phyloP scores from a whole-genome alignment of 2,797 vertebrate genomes.

The Moxostoma hubbsi region DNA sequence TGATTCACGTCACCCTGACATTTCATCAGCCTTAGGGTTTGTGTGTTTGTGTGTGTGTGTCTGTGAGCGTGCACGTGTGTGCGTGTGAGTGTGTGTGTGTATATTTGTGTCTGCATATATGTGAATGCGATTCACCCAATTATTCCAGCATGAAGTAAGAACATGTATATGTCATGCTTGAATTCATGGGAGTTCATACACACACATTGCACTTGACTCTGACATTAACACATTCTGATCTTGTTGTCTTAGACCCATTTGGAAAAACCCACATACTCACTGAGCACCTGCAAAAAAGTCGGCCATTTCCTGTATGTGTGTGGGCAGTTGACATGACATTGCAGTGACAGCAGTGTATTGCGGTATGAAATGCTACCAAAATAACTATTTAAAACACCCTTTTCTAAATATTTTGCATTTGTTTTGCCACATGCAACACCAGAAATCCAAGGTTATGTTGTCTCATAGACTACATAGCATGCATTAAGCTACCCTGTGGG shows the following conservation, averaged over 20 bases:
- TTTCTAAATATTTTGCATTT: no score
- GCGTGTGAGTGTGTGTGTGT: no score
- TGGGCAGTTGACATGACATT: not conserved
- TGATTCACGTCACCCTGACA: conserved; percentile 58
- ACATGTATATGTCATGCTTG: conserved; percentile 15
- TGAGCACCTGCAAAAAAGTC: conserved; percentile 6
- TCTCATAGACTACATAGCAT: no score
- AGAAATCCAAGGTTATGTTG: no score
- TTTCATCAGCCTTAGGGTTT: conserved; percentile 40
- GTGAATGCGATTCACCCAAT: conserved; percentile 28
- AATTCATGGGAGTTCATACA: conserved; percentile 30
- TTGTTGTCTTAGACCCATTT: conserved; percentile 43
- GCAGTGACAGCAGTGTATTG: not conserved
- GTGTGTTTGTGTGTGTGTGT: conserved; percentile 22
- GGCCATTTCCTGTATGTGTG: not conserved
- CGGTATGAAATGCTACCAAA: not conserved
- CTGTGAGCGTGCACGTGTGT: no score
- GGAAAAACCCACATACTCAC: conserved; percentile 28
- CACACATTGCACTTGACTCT: conserved; percentile 1
- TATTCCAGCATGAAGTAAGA: conserved; percentile 9
- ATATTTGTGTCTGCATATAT: conserved; percentile 12
- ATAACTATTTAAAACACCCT: no score
- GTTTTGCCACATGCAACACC: no score
- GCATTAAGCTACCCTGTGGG: no score
- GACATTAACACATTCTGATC: conserved; percentile 38